Evolutionary conservation across 2,797 vertebrate species (phyloP).

Genomic region (Euphonia xanthogaster): DNA sequence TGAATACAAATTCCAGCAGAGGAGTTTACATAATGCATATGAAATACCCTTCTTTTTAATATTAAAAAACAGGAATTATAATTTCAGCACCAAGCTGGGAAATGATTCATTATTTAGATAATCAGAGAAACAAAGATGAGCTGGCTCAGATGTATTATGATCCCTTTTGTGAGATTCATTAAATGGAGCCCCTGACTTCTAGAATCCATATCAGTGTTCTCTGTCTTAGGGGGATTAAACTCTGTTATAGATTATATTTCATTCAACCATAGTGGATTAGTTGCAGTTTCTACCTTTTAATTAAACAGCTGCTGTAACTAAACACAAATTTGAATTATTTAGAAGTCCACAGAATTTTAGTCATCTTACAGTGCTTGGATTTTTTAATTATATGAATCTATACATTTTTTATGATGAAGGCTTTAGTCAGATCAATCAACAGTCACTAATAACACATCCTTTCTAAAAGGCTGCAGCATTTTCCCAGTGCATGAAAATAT

Average conservation of each 20-base stretch:
- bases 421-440: constrained; percentile 67
- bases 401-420: constrained; percentile 77
- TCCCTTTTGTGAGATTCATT: constrained; percentile 72
- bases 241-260: constrained; percentile 75
- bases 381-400: constrained; percentile 76
- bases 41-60: constrained; percentile 44
- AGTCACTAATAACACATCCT: constrained; percentile 62
- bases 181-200: constrained; percentile 63
- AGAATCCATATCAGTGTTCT: constrained; percentile 68
- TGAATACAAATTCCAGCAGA: not conserved
- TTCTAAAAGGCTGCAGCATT: constrained; percentile 54
- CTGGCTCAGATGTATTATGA: constrained; percentile 55
- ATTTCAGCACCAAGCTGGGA: constrained; percentile 50
- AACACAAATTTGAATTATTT: constrained; percentile 83
- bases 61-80: constrained; percentile 56
- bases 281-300: constrained; percentile 84
- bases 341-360: constrained; percentile 73
- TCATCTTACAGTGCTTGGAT: constrained; percentile 62
- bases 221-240: constrained; percentile 70
- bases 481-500: constrained; percentile 58
- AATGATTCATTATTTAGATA: constrained; percentile 61
- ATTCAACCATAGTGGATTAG: constrained; percentile 77
- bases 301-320: constrained; percentile 79
- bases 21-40: constrained; percentile 21
- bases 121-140: constrained; percentile 57